These are phyloP conservation scores for Lithophane semibrunnea DNA, from an alignment of 2,888 invertebrate genomes.

Conservation along the genomic window DNA sequence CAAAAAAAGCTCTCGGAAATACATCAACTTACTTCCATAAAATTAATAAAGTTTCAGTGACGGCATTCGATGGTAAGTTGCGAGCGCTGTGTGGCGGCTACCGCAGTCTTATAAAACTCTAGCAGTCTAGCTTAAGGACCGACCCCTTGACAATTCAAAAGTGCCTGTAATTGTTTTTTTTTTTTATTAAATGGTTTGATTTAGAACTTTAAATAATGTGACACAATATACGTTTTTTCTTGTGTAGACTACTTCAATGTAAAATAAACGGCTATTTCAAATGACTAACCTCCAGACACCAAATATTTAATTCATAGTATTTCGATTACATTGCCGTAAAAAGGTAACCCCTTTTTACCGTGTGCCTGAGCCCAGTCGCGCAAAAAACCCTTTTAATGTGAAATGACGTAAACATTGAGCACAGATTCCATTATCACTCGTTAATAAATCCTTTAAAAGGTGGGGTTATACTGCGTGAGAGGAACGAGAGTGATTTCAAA, in stretches of 20 bases:
- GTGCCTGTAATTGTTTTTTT: too few relatives aligned
- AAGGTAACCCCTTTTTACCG: slow-evolving; percentile 24
- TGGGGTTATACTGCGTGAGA: background rate
- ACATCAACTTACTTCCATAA: background rate
- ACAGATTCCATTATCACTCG: slow-evolving; percentile 63
- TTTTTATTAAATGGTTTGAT: too few relatives aligned
- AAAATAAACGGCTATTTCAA: slow-evolving; percentile 4
- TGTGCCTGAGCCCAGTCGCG: background rate
- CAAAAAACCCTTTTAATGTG: slow-evolving; percentile 49
- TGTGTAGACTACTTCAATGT: background rate
- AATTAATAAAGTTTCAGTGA: background rate
- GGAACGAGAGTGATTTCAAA: background rate
- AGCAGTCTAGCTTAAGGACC: too few relatives aligned
- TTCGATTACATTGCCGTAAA: slow-evolving; percentile 25
- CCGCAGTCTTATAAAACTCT: background rate
- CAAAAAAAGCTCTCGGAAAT: too few relatives aligned
- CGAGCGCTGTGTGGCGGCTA: background rate
- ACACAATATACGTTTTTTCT: background rate
- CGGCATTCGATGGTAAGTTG: background rate
- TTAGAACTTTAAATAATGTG: background rate
- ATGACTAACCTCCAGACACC: background rate
- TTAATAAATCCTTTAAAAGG: slow-evolving; percentile 60
- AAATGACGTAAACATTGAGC: slow-evolving; percentile 60
- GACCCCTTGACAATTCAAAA: too few relatives aligned
- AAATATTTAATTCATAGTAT: slow-evolving; percentile 35